Base-by-base conservation (phyloP, 2,113 vertebrate genomes). In the Meleagris gallopavo region DNA sequence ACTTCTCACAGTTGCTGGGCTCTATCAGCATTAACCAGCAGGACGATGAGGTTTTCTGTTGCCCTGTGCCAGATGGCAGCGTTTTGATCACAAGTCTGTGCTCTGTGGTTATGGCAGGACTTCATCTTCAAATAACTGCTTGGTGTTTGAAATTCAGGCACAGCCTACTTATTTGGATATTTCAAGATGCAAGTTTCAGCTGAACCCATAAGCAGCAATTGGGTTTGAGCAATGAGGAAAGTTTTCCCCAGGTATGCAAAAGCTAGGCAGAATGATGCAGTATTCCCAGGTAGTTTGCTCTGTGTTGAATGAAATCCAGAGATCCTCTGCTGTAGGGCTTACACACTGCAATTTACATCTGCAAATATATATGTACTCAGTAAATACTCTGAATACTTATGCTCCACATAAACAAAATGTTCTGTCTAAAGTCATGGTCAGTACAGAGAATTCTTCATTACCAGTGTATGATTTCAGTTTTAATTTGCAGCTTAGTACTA, bases 41-140 rank as follows among this genome's bases (percentile, higher is more conserved):
- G 64, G 46, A 74, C 60, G 72, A 83, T 80, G 46, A 73, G 46
- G 11, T 52, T 89, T 94, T 74, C 67, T 85, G 55, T 64, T 81
- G 55, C 32, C 14, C 17, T 0, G 1, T 94, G 89, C 91, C 94
- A 95, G 60, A 93, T 80, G 85, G 87, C 72, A 67, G 32, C 8
- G 1, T 82, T 95, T 73, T 74, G 54, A 89, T 43, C 83, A 86
- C 72, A 83, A 57, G 72, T 93, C 69, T 96, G 81, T 93, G 69
- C 43, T 83, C 64, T 93, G 91, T 94, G 95, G 85, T 95, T 95
- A 83, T 91, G 89, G 89, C 61, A 88, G 75, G 57, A 64, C 5
- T 86, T 91, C 60, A 64, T 77, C 83, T 81, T 88, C 82, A 93
- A 96, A 96, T 91, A 96, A 67, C 61, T 90, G 32, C 38, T 77